phyloP scores from a whole-genome alignment of 1,140 invertebrate species.

The Drosophila pandora region DNA sequence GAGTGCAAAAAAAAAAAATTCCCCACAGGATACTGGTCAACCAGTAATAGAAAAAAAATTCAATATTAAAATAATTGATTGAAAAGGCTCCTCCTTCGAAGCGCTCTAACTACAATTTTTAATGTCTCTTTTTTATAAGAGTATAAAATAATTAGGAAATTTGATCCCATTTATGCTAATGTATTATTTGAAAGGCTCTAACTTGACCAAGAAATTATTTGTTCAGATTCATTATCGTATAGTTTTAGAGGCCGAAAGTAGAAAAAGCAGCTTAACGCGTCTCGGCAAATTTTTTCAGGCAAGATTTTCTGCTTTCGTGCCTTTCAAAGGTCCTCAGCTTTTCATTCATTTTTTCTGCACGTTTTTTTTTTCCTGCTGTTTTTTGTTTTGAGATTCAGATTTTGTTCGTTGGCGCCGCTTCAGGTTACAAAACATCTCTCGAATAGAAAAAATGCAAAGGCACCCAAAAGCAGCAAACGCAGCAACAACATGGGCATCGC shows the following conservation, averaged over 20 bases:
- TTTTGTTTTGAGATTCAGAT: slow-evolving; percentile 15
- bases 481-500: slow-evolving; percentile 63
- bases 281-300: slow-evolving; percentile 1
- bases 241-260: slow-evolving; percentile 8
- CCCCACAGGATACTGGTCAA: slow-evolving; percentile 59
- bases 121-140: neutral
- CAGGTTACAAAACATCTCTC: slow-evolving; percentile 63
- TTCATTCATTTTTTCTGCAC: neutral
- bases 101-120: neutral
- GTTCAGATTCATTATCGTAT: slow-evolving; percentile 5
- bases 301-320: slow-evolving; percentile 4
- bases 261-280: slow-evolving; percentile 16
- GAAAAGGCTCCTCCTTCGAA: no score
- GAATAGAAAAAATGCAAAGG: slow-evolving; percentile 58
- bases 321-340: slow-evolving; percentile 15
- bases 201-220: slow-evolving; percentile 1
- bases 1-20: slow-evolving; percentile 23
- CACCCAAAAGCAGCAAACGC: slow-evolving; percentile 27
- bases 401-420: slow-evolving; percentile 52
- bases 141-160: neutral
- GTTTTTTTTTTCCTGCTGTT: slow-evolving; percentile 3
- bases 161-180: neutral
- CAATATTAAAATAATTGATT: slow-evolving; percentile 53
- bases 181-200: neutral
- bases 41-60: slow-evolving; percentile 38